Percentiles rank a stretch among this genome's conserved stretches.
phyloP scores from a whole-genome alignment of 2,113 vertebrate species.

The Nothobranchius kuhntae region DNA sequence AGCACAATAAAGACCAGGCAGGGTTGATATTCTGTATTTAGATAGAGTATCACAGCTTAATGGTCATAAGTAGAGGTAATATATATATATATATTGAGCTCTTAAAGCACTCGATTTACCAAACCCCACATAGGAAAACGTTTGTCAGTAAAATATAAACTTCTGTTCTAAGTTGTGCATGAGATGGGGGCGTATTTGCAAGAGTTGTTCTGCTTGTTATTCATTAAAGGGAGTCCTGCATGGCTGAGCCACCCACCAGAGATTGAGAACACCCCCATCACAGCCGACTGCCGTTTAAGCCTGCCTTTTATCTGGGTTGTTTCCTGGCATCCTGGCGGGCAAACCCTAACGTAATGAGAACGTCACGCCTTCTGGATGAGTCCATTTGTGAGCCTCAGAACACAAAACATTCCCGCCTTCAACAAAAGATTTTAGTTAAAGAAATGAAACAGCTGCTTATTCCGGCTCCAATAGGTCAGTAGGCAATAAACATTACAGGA shows the following conservation, averaged over 20 bases:
- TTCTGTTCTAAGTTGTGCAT: constrained; percentile 15
- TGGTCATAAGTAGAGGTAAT: no score
- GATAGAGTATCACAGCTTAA: no score
- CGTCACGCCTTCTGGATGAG: neutral
- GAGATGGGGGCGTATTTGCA: constrained; percentile 14
- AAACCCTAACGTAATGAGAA: constrained; percentile 15
- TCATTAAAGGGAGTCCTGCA: constrained; percentile 42
- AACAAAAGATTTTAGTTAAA: no score
- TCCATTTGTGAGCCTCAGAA: neutral
- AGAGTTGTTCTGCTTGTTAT: constrained; percentile 49
- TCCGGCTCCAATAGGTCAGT: no score
- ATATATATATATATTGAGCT: no score
- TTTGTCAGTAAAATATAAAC: neutral
- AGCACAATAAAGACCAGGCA: no score
- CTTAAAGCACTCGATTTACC: no score
- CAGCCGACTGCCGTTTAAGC: constrained; percentile 23
- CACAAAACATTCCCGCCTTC: neutral
- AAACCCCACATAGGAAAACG: no score
- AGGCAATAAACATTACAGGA: no score
- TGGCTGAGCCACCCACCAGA: constrained; percentile 55
- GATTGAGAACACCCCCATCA: constrained; percentile 36
- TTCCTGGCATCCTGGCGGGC: constrained; percentile 13
- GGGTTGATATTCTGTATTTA: no score
- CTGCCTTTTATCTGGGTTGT: constrained; percentile 6
- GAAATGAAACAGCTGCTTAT: no score